Conservation (phyloP, 2,888 invertebrate species). For the Marasmarcha lunaedactyla region DNA sequence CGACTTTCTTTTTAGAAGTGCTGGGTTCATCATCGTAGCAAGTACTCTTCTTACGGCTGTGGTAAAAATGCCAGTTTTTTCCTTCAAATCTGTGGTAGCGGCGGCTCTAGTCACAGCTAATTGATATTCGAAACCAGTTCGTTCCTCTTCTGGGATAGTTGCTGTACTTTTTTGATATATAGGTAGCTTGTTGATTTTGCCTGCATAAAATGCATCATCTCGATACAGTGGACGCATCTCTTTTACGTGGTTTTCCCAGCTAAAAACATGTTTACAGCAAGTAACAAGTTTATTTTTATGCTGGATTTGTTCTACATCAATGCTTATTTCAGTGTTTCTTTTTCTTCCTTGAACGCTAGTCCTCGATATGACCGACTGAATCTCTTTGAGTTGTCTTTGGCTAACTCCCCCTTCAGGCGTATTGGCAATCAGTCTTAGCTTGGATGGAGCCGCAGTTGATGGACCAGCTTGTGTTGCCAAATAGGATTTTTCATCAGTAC, state of each 20-base stretch:
- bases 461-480: slow-evolving; percentile 28
- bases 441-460: slow-evolving; percentile 33
- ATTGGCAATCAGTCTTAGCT: slow-evolving; percentile 35
- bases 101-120: slow-evolving; percentile 12
- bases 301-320: slow-evolving; percentile 20
- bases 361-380: slow-evolving; percentile 42
- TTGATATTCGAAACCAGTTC: slow-evolving; percentile 41
- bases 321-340: slow-evolving; percentile 16
- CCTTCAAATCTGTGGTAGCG: slow-evolving; percentile 7
- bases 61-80: slow-evolving; percentile 5
- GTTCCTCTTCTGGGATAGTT: slow-evolving; percentile 25
- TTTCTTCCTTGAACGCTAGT: slow-evolving; percentile 26
- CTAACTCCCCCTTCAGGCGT: slow-evolving; percentile 37
- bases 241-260: slow-evolving; percentile 45
- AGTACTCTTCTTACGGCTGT: slow-evolving; percentile 12
- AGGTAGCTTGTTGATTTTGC: slow-evolving; percentile 39
- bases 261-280: slow-evolving; percentile 36
- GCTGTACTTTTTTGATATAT: slow-evolving; percentile 47
- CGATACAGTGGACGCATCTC: slow-evolving; percentile 54
- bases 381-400: slow-evolving; percentile 41
- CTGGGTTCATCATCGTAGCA: slow-evolving; percentile 12
- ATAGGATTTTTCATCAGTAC: neutral
- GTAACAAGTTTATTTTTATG: slow-evolving; percentile 3
- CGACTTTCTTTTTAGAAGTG: slow-evolving; percentile 6
- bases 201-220: slow-evolving; percentile 54